Conservation (phyloP, 2,113 vertebrate species). For the Heptranchias perlo region DNA sequence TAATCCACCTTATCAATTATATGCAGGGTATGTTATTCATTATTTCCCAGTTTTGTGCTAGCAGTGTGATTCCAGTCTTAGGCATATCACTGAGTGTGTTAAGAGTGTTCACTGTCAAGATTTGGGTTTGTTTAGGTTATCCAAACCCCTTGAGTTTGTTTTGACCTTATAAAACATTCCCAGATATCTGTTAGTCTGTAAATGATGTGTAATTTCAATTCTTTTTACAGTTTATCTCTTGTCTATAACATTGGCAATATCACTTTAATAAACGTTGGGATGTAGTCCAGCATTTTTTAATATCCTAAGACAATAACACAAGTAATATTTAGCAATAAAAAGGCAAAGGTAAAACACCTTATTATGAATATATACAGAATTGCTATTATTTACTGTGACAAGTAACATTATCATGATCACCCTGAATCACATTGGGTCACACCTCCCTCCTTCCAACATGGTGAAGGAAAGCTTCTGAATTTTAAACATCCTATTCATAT, state of each 20-base stretch:
- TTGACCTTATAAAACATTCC: neutral
- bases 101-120: too few relatives aligned
- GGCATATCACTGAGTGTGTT: too few relatives aligned
- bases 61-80: too few relatives aligned
- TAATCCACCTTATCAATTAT: too few relatives aligned
- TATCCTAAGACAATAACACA: neutral
- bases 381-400: neutral
- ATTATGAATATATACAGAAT: neutral
- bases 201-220: neutral
- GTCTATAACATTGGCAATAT: neutral
- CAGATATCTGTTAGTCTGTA: neutral
- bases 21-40: too few relatives aligned
- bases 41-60: too few relatives aligned
- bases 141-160: too few relatives aligned
- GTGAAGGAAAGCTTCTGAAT: neutral
- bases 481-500: neutral
- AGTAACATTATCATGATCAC: neutral
- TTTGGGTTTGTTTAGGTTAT: too few relatives aligned
- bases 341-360: neutral
- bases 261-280: neutral
- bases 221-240: too few relatives aligned
- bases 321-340: neutral
- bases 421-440: neutral
- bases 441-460: neutral
- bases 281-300: neutral